Base-by-base conservation (phyloP, 2,113 vertebrate species). In the Pygoscelis adeliae region DNA sequence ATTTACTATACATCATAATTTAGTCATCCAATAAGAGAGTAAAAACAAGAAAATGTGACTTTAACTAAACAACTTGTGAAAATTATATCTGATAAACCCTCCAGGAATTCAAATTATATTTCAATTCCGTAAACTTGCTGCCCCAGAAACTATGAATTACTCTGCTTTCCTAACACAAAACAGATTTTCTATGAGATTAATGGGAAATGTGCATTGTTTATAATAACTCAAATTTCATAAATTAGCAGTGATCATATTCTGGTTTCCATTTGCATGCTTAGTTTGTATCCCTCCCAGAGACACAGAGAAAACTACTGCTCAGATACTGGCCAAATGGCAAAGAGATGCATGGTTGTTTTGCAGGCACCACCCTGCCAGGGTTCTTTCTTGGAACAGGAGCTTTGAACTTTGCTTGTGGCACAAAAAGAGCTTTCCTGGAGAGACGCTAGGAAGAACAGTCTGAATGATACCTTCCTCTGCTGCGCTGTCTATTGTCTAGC, bases 61-160 rank as follows among this genome's bases (percentile, higher is more conserved):
- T 95, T 71, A 94, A 62, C 55, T 71, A 96, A 94, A 71, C 89
- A 93, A 96, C 89, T 96, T 97, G 94, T 94, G 84, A 87, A 95
- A 95, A 90, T 96, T 85, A 44, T 93, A 87, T 78, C 87, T 91
- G 50, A 91, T 93, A 95, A 91, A 89, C 63, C 71, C 71, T 90
- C 94, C 82, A 93, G 93, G 80, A 96, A 97, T 97, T 96, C 70
- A 89, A 95, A 93, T 81, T 92, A 78, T 73, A 76, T 95, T 94
- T 97, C 90, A 91, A 91, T 97, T 98, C 87, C 17, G 21, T 76
- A 92, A 95, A 88, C 74, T 95, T 69, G 52, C 78, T 96, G 89
- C 50, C 92, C 76, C 46, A 40, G 89, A 97, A 98, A 90, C 80
- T 88, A 53, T 72, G 92, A 97, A 92, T 96, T 94, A 89, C 55